Evolutionary conservation across 2,888 invertebrate species (phyloP), one percentile per base, ranked within the genome.

Genomic region (Coleophora flavipennella): DNA sequence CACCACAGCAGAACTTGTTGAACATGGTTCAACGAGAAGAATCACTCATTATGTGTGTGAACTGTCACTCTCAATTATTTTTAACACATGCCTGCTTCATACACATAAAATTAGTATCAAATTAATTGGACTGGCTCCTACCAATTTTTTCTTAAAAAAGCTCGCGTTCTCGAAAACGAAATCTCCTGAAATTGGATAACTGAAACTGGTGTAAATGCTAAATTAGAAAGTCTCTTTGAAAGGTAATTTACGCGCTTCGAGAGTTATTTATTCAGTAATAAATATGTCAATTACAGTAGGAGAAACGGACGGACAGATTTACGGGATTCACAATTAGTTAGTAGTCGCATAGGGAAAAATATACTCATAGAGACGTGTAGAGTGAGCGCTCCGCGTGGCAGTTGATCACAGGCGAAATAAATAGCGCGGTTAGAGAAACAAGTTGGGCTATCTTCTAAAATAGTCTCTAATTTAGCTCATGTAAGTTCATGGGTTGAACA

Each of bases 251-350:
- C 66, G 57, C 59, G 49, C 53, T 57, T 62, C 58, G 49, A 43
- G 55, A 54, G 61, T 67, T 68, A 71, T 71, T 71, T 71, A 67
- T 64, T 60, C 57, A 45, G 67, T 61, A 63, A 72, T 72, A 72
- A 71, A 72, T 63, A 70, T 63, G 70, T 69, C 71, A 72, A 72
- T 72, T 72, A 72, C 60, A 51, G 60, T 53, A 56, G 57, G 51
- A 63, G 57, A 59, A 59, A 39, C 56, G 41, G 36, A 20, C 20
- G 20, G 67, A 62, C 55, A 59, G 69, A 71, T 67, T 68, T 69
- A 71, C 59, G 44, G 48, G 41, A 43, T 36, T 43, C 43, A 44
- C 46, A 51, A 49, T 51, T 49, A 49, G 51, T 43, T 46, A 11
- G 20, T 20, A 20, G 20, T 20, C 20, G 39, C 40, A 45, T 43